A percentile compares a stretch with the other conserved stretches of the same genome.
These are phyloP conservation scores for Caenorhabditis macrosperma DNA, from an alignment of 2,888 invertebrate species.

Conservation along the genomic window DNA sequence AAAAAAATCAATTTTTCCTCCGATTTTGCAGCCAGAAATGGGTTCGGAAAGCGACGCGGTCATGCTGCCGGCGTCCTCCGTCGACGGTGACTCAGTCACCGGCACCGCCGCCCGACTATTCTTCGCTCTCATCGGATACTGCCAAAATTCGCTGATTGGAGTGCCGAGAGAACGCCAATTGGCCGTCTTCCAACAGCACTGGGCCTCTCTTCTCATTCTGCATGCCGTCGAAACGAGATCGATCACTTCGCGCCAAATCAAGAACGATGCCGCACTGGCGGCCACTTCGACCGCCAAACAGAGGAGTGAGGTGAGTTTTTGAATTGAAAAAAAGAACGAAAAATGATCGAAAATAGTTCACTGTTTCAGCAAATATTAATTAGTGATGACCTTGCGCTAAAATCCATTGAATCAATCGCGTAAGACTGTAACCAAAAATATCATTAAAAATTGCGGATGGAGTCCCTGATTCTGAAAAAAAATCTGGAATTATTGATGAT, in stretches of 20 bases:
- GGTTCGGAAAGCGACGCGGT: constrained; percentile 54
- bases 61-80: not conserved
- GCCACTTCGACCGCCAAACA: constrained; percentile 25
- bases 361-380: too few relatives aligned
- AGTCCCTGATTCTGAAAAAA: not conserved
- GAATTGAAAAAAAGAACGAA: not conserved
- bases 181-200: constrained; percentile 57
- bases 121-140: constrained; percentile 61
- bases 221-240: constrained; percentile 44
- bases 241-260: constrained; percentile 55
- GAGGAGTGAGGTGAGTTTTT: constrained; percentile 41
- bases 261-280: not conserved
- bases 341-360: too few relatives aligned
- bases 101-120: constrained; percentile 64
- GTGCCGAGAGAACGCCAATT: constrained; percentile 55
- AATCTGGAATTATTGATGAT: too few relatives aligned
- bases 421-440: too few relatives aligned
- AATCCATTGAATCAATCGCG: too few relatives aligned
- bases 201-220: constrained; percentile 60
- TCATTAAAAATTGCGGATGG: too few relatives aligned
- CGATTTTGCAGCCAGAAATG: constrained; percentile 58
- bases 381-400: too few relatives aligned
- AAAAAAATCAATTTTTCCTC: not conserved
- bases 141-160: constrained; percentile 56
- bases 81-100: constrained; percentile 42